Base-by-base conservation (phyloP, 2,797 vertebrate species). In the Danio jaintianensis region DNA sequence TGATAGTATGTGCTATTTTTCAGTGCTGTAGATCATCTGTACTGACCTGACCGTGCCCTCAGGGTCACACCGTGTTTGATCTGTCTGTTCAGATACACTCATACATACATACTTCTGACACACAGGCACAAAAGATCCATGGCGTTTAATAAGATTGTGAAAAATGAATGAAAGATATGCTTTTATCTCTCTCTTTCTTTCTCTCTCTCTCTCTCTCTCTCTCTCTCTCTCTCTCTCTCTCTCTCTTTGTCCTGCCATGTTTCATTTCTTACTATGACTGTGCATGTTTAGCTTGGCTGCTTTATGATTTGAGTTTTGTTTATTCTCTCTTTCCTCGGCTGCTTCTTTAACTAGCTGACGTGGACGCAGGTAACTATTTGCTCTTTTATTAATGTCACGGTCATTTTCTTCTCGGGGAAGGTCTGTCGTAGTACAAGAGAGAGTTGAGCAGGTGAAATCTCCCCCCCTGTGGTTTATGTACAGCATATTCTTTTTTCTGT, bases 281-380 rank as follows among this genome's bases (percentile, higher is more conserved):
- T 84, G 85, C 83, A 82, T 87, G 85, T 70, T 61, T 80, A 77
- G 80, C 79, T 76, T 58, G 73, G 69, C 83, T 84, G 68, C 79
- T 64, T 84, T 86, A 87, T 88, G 83, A 83, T 85, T 87, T 79
- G 68, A 66, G 79, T 73, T 64, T 82, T 87, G 64, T 72, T 85
- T 81, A 74, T 77, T 85, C 82, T 93, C 90, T 95, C 88, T 92
- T 93, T 95, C 92, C 92, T 93, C 91, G 93, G 93, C 95, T 95
- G 93, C 94, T 94, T 92, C 94, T 92, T 93, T 95, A 94, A 95
- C 88, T 96, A 98, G 96, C 97, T 95, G 97, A 99, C 95, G 95
- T 97, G 96, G 97, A 99, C 82, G 97, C 97, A 99, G 97, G 97
- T 99, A 98, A 98, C 93, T 94, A 94, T 94, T 83, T 81, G 79